Evolutionary conservation across 2,888 invertebrate genomes (phyloP).

Genomic region (Piscicola geometra): DNA sequence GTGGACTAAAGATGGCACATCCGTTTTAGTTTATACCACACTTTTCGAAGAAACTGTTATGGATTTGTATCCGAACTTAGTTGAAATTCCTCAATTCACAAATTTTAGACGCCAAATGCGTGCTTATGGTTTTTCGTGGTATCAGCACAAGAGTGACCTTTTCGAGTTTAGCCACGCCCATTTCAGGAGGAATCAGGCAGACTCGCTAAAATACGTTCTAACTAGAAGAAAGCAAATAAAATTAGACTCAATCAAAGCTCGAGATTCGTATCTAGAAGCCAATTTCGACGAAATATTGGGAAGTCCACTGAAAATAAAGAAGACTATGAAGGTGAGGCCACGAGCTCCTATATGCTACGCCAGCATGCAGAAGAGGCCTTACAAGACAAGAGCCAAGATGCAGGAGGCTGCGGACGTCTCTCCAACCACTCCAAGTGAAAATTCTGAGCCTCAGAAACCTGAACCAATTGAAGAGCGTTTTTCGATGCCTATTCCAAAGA

Average conservation of each 20-base stretch:
- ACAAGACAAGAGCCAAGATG: background rate
- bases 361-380: background rate
- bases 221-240: conserved; percentile 34
- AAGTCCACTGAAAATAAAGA: background rate
- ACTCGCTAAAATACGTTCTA: conserved; percentile 28
- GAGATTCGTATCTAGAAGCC: background rate
- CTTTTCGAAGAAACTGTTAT: conserved; percentile 48
- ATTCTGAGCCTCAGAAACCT: background rate
- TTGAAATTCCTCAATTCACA: conserved; percentile 49
- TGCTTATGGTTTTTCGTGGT: conserved; percentile 51
- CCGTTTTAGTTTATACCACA: conserved; percentile 35
- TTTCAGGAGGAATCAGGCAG: conserved; percentile 26
- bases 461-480: background rate
- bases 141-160: conserved; percentile 41
- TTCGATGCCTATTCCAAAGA: background rate
- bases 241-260: conserved; percentile 18
- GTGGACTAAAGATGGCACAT: conserved; percentile 34
- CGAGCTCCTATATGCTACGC: background rate
- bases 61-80: conserved; percentile 50
- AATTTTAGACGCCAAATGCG: conserved; percentile 51
- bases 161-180: conserved; percentile 48
- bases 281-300: background rate
- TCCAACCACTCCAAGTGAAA: background rate
- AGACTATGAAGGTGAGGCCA: conserved; percentile 5
- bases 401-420: background rate